Percentiles rank a stretch among this genome's conserved stretches.
These are phyloP conservation scores for Lytechinus variegatus DNA, from an alignment of 35 echinoderm and acorn worm genomes.

Conservation along the genomic window DNA sequence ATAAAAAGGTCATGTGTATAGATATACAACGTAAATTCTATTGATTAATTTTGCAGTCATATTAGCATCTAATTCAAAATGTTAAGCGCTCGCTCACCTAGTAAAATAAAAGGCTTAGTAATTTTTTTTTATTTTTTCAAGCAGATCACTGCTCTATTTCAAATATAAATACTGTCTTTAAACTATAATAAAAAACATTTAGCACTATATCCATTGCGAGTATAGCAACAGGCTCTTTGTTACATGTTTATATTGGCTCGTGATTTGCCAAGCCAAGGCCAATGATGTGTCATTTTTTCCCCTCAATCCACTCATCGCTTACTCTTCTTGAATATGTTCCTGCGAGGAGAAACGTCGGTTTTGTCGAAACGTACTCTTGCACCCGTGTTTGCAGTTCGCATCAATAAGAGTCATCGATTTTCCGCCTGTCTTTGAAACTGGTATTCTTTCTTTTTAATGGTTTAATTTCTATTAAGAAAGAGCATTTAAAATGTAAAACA, in stretches of 20 bases:
- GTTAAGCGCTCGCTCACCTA: too few species aligned
- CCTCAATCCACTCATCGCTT: not conserved
- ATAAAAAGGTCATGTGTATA: too few species aligned
- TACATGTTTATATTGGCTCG: not conserved
- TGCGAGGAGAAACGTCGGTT: not conserved
- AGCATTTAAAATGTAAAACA: not conserved
- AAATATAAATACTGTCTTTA: too few species aligned
- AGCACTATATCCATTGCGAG: not conserved
- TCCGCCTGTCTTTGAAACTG: not conserved
- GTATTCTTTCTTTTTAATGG: not conserved
- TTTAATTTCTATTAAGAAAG: not conserved
- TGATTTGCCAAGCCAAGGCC: not conserved
- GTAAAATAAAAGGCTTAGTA: too few species aligned
- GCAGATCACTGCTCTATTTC: too few species aligned
- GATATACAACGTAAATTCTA: too few species aligned
- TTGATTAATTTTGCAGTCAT: too few species aligned
- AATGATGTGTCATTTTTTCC: constrained; percentile 13
- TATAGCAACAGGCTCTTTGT: not conserved
- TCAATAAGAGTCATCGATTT: not conserved
- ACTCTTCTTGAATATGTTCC: not conserved
- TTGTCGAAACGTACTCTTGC: not conserved
- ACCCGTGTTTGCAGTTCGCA: not conserved
- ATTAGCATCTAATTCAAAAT: too few species aligned
- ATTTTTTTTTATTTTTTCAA: too few species aligned
- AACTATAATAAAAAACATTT: not conserved